phyloP scores from a whole-genome alignment of 2,797 vertebrate species.

The Diceros bicornis region DNA sequence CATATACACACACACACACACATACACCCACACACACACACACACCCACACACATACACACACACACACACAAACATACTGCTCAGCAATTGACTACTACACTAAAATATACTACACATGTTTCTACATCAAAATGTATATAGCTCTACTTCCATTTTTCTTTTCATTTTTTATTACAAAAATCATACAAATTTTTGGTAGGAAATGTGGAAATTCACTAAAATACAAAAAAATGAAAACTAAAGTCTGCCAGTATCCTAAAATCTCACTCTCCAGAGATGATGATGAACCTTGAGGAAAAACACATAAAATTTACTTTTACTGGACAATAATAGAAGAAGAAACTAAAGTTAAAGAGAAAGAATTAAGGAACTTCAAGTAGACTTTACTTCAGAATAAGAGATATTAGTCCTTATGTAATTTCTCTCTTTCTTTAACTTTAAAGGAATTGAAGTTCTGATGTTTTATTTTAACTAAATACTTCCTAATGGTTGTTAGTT shows the following conservation, averaged over 20 bases:
- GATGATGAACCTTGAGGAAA: neutral
- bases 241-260: neutral
- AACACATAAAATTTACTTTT: neutral
- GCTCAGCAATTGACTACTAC: neutral
- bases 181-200: neutral
- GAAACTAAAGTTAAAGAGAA: neutral
- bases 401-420: neutral
- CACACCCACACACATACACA: neutral
- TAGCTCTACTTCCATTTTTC: neutral
- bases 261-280: constrained; percentile 26
- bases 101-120: neutral
- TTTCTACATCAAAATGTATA: neutral
- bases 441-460: neutral
- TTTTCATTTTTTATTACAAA: neutral
- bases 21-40: neutral
- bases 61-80: neutral
- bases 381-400: constrained; percentile 33
- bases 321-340: neutral
- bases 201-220: constrained; percentile 26
- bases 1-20: neutral
- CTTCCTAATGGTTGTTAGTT: neutral
- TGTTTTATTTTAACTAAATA: neutral
- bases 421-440: neutral
- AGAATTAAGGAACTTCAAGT: neutral
- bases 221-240: neutral